These are phyloP conservation scores for Polypedilum vanderplanki DNA, from an alignment of 1,140 invertebrate species.

Conservation along the genomic window DNA sequence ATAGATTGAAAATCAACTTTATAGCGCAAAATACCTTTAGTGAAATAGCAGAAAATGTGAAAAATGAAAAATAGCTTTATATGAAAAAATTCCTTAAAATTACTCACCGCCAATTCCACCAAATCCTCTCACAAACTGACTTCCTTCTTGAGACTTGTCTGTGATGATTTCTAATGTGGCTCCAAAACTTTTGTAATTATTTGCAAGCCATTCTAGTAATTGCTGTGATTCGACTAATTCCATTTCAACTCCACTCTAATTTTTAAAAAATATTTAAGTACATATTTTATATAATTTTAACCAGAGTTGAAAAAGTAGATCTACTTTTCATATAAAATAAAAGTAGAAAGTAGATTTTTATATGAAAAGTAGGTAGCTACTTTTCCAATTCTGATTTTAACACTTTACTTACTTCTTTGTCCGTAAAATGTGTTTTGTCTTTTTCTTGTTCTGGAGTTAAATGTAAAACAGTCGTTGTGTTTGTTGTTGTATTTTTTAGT, in stretches of 20 bases:
- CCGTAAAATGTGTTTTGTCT: slow-evolving; percentile 75
- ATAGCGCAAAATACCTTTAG: slow-evolving; percentile 62
- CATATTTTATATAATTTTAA: too few species aligned
- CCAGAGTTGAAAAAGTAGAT: too few species aligned
- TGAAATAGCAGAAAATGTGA: slow-evolving; percentile 42
- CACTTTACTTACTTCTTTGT: slow-evolving; percentile 52
- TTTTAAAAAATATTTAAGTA: slow-evolving; percentile 43
- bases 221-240: slow-evolving; percentile 73
- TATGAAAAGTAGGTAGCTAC: too few species aligned
- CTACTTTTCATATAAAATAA: too few species aligned
- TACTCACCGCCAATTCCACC: slow-evolving; percentile 73
- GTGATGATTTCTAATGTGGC: slow-evolving; percentile 83
- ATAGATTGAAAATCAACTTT: slow-evolving; percentile 77
- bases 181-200: slow-evolving; percentile 83
- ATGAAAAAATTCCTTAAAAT: slow-evolving; percentile 37
- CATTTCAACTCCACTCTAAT: slow-evolving; percentile 66
- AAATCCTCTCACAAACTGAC: slow-evolving; percentile 82
- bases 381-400: too few species aligned
- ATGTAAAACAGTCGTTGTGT: slow-evolving; percentile 68
- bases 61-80: slow-evolving; percentile 43
- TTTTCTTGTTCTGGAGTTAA: slow-evolving; percentile 76
- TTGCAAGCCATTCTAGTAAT: slow-evolving; percentile 81
- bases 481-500: slow-evolving; percentile 65
- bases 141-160: slow-evolving; percentile 80
- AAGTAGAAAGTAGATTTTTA: too few species aligned